These are phyloP conservation scores for Solenopsis fugax DNA, from an alignment of 1,140 invertebrate species.

Conservation along the genomic window DNA sequence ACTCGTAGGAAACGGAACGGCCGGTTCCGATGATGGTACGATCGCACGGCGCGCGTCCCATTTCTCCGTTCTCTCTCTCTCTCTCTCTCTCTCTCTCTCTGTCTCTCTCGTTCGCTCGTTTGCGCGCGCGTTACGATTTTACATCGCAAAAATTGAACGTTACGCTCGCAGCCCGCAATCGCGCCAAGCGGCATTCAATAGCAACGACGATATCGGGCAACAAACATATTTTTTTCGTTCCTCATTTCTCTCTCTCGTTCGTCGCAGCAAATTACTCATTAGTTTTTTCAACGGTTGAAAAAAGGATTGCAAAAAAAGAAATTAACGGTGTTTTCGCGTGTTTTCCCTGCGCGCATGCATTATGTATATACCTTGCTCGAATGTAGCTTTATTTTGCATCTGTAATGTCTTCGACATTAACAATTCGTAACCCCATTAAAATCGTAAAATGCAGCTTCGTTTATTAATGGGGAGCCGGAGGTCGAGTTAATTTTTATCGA, in stretches of 20 bases:
- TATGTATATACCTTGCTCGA: too few species aligned
- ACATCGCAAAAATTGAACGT: slow-evolving; percentile 9
- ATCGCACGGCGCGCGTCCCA: not conserved
- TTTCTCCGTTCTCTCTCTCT: not conserved
- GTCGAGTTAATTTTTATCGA: slow-evolving; percentile 43
- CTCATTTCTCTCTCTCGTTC: not conserved
- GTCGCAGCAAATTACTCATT: not conserved
- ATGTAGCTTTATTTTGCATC: not conserved
- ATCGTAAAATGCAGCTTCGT: not conserved
- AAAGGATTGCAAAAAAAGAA: not conserved
- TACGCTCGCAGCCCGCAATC: slow-evolving; percentile 19
- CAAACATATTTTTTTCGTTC: slow-evolving; percentile 8
- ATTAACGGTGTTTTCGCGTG: not conserved
- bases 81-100: not conserved
- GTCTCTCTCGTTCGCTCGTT: not conserved
- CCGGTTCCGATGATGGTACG: not conserved
- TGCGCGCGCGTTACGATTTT: slow-evolving; percentile 29
- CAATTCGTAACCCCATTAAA: not conserved
- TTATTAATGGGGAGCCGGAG: too few species aligned
- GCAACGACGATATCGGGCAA: not conserved
- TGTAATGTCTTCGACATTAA: too few species aligned
- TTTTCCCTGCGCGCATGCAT: not conserved
- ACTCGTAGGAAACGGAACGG: slow-evolving; percentile 3
- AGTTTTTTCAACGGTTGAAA: slow-evolving; percentile 9
- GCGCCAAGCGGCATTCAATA: slow-evolving; percentile 14